Evolutionary conservation across 2,888 invertebrate species (phyloP).

Genomic region (Suillia variegata): DNA sequence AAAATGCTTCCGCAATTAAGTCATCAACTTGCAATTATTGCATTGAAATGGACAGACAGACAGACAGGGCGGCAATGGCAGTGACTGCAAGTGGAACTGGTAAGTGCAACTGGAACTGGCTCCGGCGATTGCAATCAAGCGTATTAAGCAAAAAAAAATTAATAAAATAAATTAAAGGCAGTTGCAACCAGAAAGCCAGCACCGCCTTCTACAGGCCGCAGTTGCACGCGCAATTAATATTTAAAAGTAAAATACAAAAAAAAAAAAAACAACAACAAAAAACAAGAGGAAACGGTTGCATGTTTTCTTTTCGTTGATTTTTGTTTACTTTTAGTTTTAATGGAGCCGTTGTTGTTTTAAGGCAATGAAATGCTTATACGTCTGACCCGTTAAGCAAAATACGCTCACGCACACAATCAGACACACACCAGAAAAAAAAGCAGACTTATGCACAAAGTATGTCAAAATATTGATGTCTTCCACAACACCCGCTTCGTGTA

Average conservation of each 20-base stretch:
- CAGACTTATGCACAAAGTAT: slow-evolving; percentile 7
- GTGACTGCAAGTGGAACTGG: slow-evolving; percentile 28
- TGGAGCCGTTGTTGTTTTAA: slow-evolving; percentile 35
- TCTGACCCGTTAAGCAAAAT: slow-evolving; percentile 22
- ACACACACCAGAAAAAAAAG: background rate
- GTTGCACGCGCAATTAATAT: background rate
- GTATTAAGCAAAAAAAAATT: background rate
- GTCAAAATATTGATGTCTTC: slow-evolving; percentile 52
- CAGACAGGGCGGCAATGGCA: background rate
- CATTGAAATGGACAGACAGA: slow-evolving; percentile 46
- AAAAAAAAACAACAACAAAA: too few species aligned
- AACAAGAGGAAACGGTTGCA: background rate
- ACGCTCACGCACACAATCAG: slow-evolving; percentile 4
- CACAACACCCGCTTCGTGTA: background rate
- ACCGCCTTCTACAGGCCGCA: background rate
- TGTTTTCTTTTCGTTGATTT: background rate
- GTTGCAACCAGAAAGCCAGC: background rate
- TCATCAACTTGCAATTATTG: slow-evolving; percentile 51
- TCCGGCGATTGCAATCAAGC: slow-evolving; percentile 2
- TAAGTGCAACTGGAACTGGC: slow-evolving; percentile 48
- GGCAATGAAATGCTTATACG: slow-evolving; percentile 33
- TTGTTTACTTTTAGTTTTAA: too few species aligned
- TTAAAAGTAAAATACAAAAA: too few species aligned
- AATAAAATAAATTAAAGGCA: background rate
- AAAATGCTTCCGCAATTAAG: slow-evolving; percentile 53